These are phyloP conservation scores for Mustelus asterias DNA, from an alignment of 2,113 vertebrate genomes.

Conservation along the genomic window DNA sequence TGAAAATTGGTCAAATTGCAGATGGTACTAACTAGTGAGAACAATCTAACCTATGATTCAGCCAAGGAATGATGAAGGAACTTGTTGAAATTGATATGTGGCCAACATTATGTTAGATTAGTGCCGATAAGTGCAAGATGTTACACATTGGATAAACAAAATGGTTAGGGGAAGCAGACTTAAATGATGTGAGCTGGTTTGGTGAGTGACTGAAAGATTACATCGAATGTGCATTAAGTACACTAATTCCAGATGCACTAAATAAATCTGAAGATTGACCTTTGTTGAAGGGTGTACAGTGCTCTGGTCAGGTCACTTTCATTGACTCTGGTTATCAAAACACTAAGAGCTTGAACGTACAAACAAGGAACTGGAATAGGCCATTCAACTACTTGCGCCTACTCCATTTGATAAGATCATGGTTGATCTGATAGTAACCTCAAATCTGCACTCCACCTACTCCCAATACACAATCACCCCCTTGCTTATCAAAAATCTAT, in stretches of 20 bases:
- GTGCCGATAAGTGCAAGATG: background rate
- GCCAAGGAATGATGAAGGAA: background rate
- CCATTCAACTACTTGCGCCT: too few species aligned
- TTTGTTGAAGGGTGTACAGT: background rate
- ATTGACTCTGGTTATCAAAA: background rate
- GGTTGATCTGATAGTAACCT: too few species aligned
- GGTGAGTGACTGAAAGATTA: background rate
- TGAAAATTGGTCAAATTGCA: background rate
- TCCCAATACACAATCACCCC: too few species aligned
- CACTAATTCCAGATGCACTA: background rate
- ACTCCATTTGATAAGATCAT: too few species aligned
- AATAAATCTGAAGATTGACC: background rate
- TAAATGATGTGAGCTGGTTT: background rate
- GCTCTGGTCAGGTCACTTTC: background rate
- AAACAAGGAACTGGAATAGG: too few species aligned
- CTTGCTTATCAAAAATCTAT: too few species aligned
- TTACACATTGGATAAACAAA: background rate
- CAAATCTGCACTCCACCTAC: too few species aligned
- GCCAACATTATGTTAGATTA: background rate
- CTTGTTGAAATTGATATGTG: background rate
- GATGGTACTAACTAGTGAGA: background rate
- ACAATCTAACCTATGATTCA: background rate
- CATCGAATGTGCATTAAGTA: background rate
- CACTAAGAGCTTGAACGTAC: background rate
- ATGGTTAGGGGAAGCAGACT: background rate